Evolutionary conservation across 2,113 vertebrate species (phyloP).

Genomic region (Calyptomena viridis): DNA sequence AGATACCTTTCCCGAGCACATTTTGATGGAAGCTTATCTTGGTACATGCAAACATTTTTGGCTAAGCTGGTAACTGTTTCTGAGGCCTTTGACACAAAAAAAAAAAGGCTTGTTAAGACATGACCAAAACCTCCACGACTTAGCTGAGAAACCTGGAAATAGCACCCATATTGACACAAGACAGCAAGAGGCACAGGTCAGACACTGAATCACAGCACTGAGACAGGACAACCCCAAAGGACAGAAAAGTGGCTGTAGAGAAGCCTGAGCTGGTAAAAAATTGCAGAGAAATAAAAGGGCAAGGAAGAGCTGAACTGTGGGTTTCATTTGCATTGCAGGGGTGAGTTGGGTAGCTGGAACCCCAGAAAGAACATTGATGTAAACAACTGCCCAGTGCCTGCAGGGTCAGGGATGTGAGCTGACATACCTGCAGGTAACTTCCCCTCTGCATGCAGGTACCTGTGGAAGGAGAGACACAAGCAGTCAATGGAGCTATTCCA

Average conservation of each 20-base stretch:
- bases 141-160: background rate
- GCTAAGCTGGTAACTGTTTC: background rate
- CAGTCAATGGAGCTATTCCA: background rate
- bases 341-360: background rate
- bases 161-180: background rate
- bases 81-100: background rate
- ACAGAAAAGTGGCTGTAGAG: background rate
- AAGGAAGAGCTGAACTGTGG: background rate
- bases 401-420: background rate
- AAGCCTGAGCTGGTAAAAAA: background rate
- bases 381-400: background rate
- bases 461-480: constrained; percentile 19
- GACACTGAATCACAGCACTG: background rate
- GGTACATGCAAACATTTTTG: background rate
- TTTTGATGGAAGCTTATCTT: background rate
- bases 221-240: background rate
- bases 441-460: constrained; percentile 57
- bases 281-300: background rate
- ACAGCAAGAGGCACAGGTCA: background rate
- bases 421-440: constrained; percentile 74
- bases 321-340: background rate
- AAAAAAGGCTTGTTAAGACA: background rate
- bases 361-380: background rate
- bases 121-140: background rate
- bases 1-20: background rate